Evolutionary conservation across 1,140 invertebrate genomes (phyloP).

Genomic region (Drosophila leontia): DNA sequence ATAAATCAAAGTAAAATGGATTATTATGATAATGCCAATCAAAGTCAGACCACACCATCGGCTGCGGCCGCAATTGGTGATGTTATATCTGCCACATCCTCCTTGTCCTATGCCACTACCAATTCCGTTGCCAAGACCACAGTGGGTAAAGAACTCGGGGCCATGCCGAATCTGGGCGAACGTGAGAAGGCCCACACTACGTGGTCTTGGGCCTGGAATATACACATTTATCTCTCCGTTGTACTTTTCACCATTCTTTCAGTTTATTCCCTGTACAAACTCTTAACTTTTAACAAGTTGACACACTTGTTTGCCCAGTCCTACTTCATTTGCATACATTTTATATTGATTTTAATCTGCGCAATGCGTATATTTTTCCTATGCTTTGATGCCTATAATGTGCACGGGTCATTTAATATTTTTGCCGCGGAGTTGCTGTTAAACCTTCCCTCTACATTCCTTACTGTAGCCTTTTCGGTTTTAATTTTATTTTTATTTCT

Average conservation of each 20-base stretch:
- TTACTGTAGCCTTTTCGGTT: slow-evolving; percentile 93
- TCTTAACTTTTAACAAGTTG: slow-evolving; percentile 92
- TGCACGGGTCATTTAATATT: slow-evolving; percentile 90
- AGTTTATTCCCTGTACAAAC: slow-evolving; percentile 92
- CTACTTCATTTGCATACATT: slow-evolving; percentile 93
- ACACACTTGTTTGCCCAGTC: slow-evolving; percentile 92
- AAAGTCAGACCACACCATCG: slow-evolving; percentile 59
- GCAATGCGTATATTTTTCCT: slow-evolving; percentile 93
- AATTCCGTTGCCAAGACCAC: slow-evolving; percentile 25
- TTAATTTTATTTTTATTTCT: slow-evolving; percentile 93
- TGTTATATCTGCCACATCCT: slow-evolving; percentile 57
- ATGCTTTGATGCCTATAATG: slow-evolving; percentile 95
- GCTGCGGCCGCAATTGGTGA: slow-evolving; percentile 70
- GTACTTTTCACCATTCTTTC: slow-evolving; percentile 92
- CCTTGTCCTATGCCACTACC: slow-evolving; percentile 53
- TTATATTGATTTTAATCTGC: slow-evolving; percentile 92
- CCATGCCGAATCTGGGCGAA: slow-evolving; percentile 56
- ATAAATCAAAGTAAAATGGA: slow-evolving; percentile 75
- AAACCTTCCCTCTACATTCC: slow-evolving; percentile 92
- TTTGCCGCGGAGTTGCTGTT: slow-evolving; percentile 92
- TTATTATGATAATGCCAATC: slow-evolving; percentile 39
- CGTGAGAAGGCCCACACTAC: slow-evolving; percentile 85
- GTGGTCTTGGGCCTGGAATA: slow-evolving; percentile 93
- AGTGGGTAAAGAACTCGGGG: slow-evolving; percentile 6
- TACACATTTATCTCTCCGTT: slow-evolving; percentile 94